phyloP scores from a whole-genome alignment of 2,888 invertebrate species.

The Drosophila lutescens region DNA sequence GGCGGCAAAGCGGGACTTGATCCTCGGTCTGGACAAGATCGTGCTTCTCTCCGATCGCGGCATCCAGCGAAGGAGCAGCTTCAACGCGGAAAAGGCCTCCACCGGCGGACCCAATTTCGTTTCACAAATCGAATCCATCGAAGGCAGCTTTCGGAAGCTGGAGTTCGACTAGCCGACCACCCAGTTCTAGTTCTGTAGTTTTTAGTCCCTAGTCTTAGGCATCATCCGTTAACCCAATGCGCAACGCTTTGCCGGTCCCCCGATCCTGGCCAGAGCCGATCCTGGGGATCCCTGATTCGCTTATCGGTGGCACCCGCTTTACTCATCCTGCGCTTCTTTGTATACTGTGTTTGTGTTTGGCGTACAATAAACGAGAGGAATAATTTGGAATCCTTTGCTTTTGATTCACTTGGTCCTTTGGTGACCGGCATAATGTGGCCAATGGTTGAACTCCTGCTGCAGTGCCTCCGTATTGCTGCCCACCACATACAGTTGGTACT shows the following conservation, averaged over 20 bases:
- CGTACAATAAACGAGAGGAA: conserved; percentile 68
- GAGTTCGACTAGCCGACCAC: conserved; percentile 86
- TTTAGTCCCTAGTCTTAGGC: conserved; percentile 62
- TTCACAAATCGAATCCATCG: conserved; percentile 82
- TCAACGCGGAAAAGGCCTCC: conserved; percentile 78
- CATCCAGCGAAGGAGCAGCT: conserved; percentile 84
- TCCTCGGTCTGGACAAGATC: conserved; percentile 88
- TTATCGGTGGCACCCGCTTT: conserved; percentile 73
- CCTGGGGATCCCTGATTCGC: conserved; percentile 61
- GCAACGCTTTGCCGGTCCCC: conserved; percentile 64
- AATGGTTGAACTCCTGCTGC: conserved; percentile 57
- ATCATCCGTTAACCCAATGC: conserved; percentile 64
- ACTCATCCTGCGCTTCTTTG: conserved; percentile 73
- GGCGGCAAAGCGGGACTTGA: conserved; percentile 86
- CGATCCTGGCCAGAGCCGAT: conserved; percentile 25
- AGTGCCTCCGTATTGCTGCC: conserved; percentile 61
- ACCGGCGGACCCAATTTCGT: conserved; percentile 78
- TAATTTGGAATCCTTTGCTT: conserved; percentile 4
- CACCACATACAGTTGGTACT: conserved; percentile 55
- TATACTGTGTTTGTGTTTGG: conserved; percentile 60
- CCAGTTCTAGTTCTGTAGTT: conserved; percentile 17
- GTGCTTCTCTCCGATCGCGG: conserved; percentile 87
- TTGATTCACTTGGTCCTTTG: conserved; percentile 34
- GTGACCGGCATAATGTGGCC: conserved; percentile 66
- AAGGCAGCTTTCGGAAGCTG: conserved; percentile 89